Base-by-base conservation (phyloP, 2,888 invertebrate genomes). In the Drosophila pegasa region DNA sequence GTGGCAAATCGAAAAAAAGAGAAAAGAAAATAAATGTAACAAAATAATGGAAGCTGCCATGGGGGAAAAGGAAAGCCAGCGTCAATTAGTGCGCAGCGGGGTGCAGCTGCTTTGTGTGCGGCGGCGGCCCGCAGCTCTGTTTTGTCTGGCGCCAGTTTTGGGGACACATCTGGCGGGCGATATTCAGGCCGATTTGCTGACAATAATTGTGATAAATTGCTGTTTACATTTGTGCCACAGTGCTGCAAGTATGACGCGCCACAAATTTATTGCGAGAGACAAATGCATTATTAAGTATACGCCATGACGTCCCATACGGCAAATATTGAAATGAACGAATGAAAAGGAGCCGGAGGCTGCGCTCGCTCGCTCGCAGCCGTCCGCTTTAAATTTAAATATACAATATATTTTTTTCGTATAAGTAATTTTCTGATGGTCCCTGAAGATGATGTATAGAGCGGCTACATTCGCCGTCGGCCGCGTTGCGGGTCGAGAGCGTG, bases 181-280 rank as follows among this genome's bases (percentile, higher is more conserved):
- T 12, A 35, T 45, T 47, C 18, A 27, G 33, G 16, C 43, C n/a
- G 7, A 47, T 54, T 64, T 31, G 38, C 60, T 75, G 77, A 72
- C 75, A 73, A 79, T 82, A 85, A 87, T 82, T 82, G 80, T 85
- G 77, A 87, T 85, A 75, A 85, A 84, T 85, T 66, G 59, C 33
- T 37, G 58, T n/a, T 31, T 9, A 27, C 22, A 31, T 40, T 55
- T 63, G 58, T 75, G 57, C 45, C 55, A 14, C 43, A 47, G 38
- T 56, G 48, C 27, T 47, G 50, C 63, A 57, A 47, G 40, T 48
- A 18, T 45, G 45, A 31, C 38, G 29, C 41, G 45, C 33, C 48
- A 25, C 38, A 52, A 66, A 60, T 55, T 61, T 50, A 20, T 55
- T 61, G 41, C 41, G 10, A 22, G 37, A 50, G 18, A 50, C 58